phyloP scores from a whole-genome alignment of 2,113 vertebrate species.

The Hippocampus abdominalis region DNA sequence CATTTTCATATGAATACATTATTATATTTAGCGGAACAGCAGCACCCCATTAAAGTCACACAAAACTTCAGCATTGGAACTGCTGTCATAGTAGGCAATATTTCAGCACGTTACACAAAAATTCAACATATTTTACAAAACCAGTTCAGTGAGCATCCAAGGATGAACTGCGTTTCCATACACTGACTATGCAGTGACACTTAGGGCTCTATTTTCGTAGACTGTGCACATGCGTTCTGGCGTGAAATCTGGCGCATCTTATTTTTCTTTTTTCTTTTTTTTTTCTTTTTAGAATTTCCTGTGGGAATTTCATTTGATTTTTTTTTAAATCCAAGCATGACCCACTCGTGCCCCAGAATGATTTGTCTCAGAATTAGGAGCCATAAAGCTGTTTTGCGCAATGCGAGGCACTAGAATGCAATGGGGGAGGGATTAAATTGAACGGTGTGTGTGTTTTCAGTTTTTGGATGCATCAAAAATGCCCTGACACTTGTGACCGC shows the following conservation, averaged over 20 bases:
- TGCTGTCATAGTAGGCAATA: neutral
- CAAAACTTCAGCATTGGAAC: neutral
- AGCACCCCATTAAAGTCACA: neutral
- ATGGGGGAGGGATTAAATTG: conserved; percentile 20
- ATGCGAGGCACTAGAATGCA: neutral
- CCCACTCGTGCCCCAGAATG: neutral
- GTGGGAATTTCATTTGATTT: too few species aligned
- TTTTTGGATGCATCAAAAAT: conserved; percentile 28
- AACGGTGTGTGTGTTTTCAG: conserved; percentile 37
- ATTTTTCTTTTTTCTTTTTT: too few species aligned
- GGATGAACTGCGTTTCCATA: too few species aligned
- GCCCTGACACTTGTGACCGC: conserved; percentile 35
- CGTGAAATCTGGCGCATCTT: too few species aligned
- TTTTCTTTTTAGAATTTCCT: too few species aligned
- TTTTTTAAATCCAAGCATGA: neutral
- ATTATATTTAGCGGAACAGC: neutral
- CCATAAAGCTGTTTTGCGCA: neutral
- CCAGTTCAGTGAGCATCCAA: too few species aligned
- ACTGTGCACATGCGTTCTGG: too few species aligned
- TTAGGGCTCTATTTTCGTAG: too few species aligned
- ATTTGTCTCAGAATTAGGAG: neutral
- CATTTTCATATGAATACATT: neutral
- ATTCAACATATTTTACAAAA: too few species aligned
- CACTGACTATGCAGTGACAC: too few species aligned
- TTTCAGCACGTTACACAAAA: neutral